Conservation (phyloP, 2,113 vertebrate species). For the Leucoraja erinaceus region DNA sequence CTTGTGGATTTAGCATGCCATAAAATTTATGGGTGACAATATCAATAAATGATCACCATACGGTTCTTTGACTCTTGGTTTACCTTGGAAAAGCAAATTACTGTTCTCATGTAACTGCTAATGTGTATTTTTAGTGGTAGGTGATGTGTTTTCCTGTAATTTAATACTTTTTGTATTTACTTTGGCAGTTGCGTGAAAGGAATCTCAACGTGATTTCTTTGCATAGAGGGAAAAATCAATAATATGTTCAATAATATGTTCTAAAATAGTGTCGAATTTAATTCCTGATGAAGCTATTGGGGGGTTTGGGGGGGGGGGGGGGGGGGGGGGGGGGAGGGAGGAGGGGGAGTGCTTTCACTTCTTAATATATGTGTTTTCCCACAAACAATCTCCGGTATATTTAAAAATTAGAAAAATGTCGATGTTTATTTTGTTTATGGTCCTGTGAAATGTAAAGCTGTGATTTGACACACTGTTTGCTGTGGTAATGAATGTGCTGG, state of each 20-base stretch:
- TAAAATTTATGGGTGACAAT: background rate
- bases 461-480: background rate
- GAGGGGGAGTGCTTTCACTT: background rate
- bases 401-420: background rate
- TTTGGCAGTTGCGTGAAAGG: background rate
- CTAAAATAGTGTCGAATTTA: background rate
- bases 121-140: background rate
- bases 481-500: background rate
- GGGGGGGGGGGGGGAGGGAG: background rate
- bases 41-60: background rate
- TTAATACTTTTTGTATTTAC: background rate
- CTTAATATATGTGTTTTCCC: background rate
- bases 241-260: background rate
- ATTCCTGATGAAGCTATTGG: background rate
- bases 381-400: background rate
- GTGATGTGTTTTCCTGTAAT: conserved; percentile 16
- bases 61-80: background rate
- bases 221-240: background rate
- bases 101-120: background rate
- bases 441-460: background rate
- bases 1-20: background rate
- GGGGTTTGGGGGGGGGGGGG: background rate
- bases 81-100: background rate
- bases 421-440: background rate
- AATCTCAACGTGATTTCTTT: background rate